These are phyloP conservation scores for Clarias fuscus DNA, from an alignment of 2,797 vertebrate species.

Conservation along the genomic window DNA sequence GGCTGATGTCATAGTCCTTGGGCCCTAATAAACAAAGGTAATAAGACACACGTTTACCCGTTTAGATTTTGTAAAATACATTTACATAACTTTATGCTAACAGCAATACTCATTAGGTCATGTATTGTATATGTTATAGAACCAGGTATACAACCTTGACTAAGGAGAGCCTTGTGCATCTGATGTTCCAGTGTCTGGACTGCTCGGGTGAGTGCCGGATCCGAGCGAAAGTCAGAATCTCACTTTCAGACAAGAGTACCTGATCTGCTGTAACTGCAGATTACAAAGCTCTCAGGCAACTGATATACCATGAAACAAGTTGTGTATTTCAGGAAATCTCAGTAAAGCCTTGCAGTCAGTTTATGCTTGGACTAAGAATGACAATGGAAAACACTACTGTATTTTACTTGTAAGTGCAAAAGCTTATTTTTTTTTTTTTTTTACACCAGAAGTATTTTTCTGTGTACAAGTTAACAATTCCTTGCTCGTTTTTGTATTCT, in stretches of 20 bases:
- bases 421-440: too few relatives aligned
- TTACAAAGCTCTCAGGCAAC: not conserved
- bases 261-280: slow-evolving; percentile 35
- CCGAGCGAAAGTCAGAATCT: slow-evolving; percentile 17
- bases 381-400: not conserved
- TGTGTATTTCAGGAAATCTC: not conserved
- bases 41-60: not conserved
- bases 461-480: too few relatives aligned
- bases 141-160: slow-evolving; percentile 20
- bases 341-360: not conserved
- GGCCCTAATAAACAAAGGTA: not conserved
- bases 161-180: slow-evolving; percentile 14
- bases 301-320: not conserved
- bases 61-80: not conserved
- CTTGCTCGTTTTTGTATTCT: too few relatives aligned
- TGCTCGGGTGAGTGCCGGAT: slow-evolving; percentile 29
- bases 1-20: too few relatives aligned
- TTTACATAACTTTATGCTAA: not conserved
- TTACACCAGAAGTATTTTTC: too few relatives aligned
- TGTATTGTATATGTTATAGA: not conserved
- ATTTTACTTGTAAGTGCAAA: not conserved
- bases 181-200: slow-evolving; percentile 40
- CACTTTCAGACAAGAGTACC: slow-evolving; percentile 27
- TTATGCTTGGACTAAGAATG: not conserved
- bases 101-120: not conserved